Conservation (phyloP, 2,113 vertebrate species). For the Ptilorrhoa leucosticta region DNA sequence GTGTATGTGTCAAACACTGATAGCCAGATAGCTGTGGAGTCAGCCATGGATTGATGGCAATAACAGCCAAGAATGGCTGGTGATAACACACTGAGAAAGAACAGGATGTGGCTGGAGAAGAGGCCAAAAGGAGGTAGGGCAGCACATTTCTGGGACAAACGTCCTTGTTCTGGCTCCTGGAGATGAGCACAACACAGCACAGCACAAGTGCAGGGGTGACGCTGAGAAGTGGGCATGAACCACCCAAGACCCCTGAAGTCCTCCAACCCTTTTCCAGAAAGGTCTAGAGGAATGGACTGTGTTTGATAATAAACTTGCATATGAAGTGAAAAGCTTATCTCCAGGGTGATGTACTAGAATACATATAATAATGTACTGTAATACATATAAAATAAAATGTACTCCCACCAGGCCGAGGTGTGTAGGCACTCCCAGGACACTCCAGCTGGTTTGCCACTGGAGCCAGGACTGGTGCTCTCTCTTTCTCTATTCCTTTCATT, state of each 20-base stretch:
- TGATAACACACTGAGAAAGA: not conserved
- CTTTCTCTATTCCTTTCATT: not conserved
- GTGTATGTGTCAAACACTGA: accelerated
- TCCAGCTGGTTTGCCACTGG: not conserved
- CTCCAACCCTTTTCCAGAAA: not conserved
- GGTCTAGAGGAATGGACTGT: not conserved
- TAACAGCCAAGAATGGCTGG: not conserved
- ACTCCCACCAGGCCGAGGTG: no score
- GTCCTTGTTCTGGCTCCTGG: not conserved
- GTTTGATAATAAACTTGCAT: not conserved
- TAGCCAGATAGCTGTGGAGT: not conserved
- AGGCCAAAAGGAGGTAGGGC: not conserved
- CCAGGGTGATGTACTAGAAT: accelerated
- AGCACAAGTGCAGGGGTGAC: not conserved
- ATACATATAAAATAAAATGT: not conserved
- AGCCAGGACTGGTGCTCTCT: not conserved
- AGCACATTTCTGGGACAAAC: not conserved
- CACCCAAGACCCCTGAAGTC: not conserved
- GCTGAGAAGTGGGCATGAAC: not conserved
- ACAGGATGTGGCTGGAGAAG: not conserved
- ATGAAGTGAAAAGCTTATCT: not conserved
- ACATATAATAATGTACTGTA: no score
- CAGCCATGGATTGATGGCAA: not conserved
- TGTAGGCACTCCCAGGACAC: not conserved
- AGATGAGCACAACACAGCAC: no score